Percentiles rank a stretch among this genome's conserved stretches.
Conservation (phyloP, 2,797 vertebrate genomes). For the Apogon hyalosoma region DNA sequence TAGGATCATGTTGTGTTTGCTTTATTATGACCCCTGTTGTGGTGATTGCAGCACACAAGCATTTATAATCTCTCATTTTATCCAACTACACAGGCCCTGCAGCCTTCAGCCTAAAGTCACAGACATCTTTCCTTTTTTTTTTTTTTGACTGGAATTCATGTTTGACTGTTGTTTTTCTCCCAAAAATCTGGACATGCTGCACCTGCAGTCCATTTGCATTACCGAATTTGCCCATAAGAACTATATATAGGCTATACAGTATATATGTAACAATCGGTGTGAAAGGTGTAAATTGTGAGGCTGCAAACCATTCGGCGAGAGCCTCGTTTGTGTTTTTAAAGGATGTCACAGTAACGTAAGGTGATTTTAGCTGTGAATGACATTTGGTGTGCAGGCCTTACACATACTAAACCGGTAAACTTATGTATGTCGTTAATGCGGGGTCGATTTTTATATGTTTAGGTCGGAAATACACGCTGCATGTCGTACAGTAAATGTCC, state of each 20-base stretch:
- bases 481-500: conserved; percentile 10
- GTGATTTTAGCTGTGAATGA: neutral
- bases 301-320: neutral
- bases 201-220: too few species aligned
- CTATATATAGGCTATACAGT: neutral
- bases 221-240: neutral
- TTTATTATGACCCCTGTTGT: conserved; percentile 7
- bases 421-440: neutral
- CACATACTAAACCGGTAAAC: neutral
- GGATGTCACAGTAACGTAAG: neutral
- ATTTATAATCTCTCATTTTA: too few species aligned
- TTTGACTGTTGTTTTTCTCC: too few species aligned
- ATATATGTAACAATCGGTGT: neutral
- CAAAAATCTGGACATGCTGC: too few species aligned
- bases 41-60: neutral
- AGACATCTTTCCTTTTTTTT: too few species aligned
- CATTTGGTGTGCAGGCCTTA: neutral
- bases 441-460: neutral
- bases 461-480: conserved; percentile 1
- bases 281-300: neutral
- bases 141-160: too few species aligned
- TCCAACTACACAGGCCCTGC: too few species aligned
- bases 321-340: neutral
- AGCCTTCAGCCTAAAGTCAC: too few species aligned
- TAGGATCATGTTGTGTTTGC: conserved; percentile 23